Evolutionary conservation across 1,140 invertebrate species (phyloP).

Genomic region (Drosophila arizonae): DNA sequence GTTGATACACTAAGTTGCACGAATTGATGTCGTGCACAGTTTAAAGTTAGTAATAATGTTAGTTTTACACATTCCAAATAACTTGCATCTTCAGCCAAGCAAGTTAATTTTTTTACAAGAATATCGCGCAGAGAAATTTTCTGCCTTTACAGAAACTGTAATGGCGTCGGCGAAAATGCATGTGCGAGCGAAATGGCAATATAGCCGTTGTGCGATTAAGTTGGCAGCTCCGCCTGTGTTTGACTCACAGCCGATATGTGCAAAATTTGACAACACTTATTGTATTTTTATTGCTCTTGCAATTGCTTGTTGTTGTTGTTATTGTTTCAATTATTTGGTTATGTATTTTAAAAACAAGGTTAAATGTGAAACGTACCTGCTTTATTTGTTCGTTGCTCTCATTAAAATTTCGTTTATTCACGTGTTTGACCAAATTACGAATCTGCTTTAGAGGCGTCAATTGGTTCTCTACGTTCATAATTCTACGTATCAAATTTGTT

Average conservation of each 20-base stretch:
- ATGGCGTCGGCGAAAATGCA: constrained; percentile 80
- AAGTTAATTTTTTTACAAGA: constrained; percentile 47
- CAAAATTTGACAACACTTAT: constrained; percentile 58
- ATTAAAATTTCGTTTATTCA: constrained; percentile 97
- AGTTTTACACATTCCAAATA: constrained; percentile 56
- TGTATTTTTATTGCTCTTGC: constrained; percentile 31
- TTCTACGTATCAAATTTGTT: constrained; percentile 85
- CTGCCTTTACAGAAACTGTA: constrained; percentile 72
- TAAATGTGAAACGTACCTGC: constrained; percentile 82
- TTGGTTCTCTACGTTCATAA: constrained; percentile 98
- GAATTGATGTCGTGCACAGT: constrained; percentile 27
- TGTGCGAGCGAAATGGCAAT: constrained; percentile 69
- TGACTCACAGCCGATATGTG: constrained; percentile 44
- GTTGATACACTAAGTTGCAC: constrained; percentile 22
- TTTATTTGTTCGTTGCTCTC: constrained; percentile 86
- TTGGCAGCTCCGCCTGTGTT: constrained; percentile 61
- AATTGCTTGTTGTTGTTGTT: constrained; percentile 44
- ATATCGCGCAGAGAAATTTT: constrained; percentile 75
- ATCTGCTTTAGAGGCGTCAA: constrained; percentile 99
- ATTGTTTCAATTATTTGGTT: constrained; percentile 51
- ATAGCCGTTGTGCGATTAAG: constrained; percentile 84
- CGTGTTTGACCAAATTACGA: constrained; percentile 97
- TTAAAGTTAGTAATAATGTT: constrained; percentile 27
- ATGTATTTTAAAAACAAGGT: constrained; percentile 50
- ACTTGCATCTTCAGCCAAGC: constrained; percentile 62